Evolutionary conservation across 2,113 vertebrate species (phyloP).

Genomic region (Dendrocopos noguchii): DNA sequence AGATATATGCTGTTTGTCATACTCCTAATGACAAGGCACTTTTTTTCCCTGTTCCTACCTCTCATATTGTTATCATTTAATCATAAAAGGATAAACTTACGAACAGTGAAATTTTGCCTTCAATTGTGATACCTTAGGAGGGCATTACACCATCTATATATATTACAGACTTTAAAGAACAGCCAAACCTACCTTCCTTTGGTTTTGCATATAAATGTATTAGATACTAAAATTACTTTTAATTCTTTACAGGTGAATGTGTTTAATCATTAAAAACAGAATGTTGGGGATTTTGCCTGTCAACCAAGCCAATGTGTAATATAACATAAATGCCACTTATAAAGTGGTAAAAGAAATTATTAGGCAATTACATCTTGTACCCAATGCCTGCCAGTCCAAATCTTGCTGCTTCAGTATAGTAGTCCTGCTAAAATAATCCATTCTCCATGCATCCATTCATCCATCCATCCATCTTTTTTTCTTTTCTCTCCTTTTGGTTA

Average conservation of each 20-base stretch:
- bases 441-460: neutral
- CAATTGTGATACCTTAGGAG: neutral
- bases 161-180: neutral
- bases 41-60: neutral
- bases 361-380: neutral
- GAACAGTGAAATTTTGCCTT: neutral
- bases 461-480: neutral
- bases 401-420: accelerated
- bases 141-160: neutral
- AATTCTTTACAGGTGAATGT: neutral
- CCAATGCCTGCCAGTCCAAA: neutral
- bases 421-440: neutral
- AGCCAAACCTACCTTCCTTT: neutral
- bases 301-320: neutral
- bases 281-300: neutral
- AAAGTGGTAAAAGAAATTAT: neutral
- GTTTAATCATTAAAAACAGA: neutral
- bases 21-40: neutral
- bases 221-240: neutral
- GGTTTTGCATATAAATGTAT: neutral
- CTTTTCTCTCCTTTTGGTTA: neutral
- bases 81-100: neutral
- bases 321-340: neutral
- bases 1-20: neutral
- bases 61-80: neutral